Evolutionary conservation across 2,113 vertebrate species (phyloP), one percentile per base, ranked within the genome.

Genomic region (Macaca nemestrina): DNA sequence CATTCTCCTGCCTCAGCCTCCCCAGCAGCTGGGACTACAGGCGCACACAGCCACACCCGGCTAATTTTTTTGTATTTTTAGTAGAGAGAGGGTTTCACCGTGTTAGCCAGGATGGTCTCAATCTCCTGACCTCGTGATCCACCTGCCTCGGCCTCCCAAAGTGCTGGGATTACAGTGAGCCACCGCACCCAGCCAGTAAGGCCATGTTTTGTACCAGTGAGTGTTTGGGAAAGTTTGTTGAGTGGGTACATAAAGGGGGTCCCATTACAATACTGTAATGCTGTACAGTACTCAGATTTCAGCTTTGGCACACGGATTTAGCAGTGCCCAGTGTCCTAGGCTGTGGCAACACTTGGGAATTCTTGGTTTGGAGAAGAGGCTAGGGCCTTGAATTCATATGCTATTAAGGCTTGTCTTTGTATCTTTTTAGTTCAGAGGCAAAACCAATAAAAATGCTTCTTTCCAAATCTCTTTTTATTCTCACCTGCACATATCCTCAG

Each of bases 391-490:
- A 43, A 81, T 52, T 45, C 43, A 12, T 70, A 32, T 13, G 22
- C 38, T 61, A 50, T 61, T 40, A 73, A 40, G 23, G 25, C 3
- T 61, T 81, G 11, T 40, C 27, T 90, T 93, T 90, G 64, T 17
- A 86, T 52, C 16, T 90, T 93, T 90, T 87, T 18, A 87, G 25
- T 86, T 90, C 30, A 72, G 32, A 95, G 76, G 48, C n/a, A 88
- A 91, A 92, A 45, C 45, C 45, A 48, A 10, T 85, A 68, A 43
- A 88, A 83, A 35, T 35, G 1, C 78, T 43, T 61, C 14, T 32
- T 79, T 27, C 12, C 14, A 3, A 59, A 27, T 55, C 55, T 13
- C 38, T 2, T 10, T 64, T 81, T 81, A 25, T 48, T 52, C 68
- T 6, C 40, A 50, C 3, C 12, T 9, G 4, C 5, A 12, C 27